These are phyloP conservation scores for Catalaphyllia jardinei DNA, from an alignment of 64 coral and sea anemone genomes.

Conservation along the genomic window DNA sequence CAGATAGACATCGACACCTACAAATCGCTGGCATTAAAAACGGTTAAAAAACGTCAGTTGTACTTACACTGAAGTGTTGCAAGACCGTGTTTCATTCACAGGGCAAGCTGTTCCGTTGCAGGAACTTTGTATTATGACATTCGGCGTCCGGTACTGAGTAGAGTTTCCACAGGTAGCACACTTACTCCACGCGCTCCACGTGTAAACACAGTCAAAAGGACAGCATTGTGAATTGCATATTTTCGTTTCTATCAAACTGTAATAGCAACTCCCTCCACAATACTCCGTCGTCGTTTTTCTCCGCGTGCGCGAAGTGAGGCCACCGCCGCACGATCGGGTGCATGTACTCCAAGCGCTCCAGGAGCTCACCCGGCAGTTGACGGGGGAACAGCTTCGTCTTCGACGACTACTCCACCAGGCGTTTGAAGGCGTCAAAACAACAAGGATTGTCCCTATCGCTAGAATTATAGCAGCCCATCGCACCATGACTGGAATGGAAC, in stretches of 20 bases:
- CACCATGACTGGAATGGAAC: not conserved
- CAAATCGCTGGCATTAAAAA: too few relatives aligned
- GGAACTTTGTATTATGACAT: not conserved
- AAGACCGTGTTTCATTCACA: conserved; percentile 13
- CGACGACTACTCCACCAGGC: conserved; percentile 13
- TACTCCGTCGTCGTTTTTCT: not conserved
- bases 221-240: conserved; percentile 51
- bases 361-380: conserved; percentile 38
- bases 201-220: conserved; percentile 48
- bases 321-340: conserved; percentile 29
- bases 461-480: not conserved
- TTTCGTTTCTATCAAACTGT: not conserved
- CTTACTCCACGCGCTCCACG: conserved; percentile 51
- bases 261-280: conserved; percentile 53
- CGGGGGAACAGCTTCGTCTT: not conserved
- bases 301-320: conserved; percentile 8
- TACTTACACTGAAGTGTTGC: conserved; percentile 74
- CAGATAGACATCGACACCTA: too few relatives aligned
- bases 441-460: not conserved
- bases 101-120: conserved; percentile 69
- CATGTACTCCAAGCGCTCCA: conserved; percentile 62
- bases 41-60: not conserved
- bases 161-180: conserved; percentile 58
- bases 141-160: conserved; percentile 40
- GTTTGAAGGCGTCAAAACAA: not conserved